Evolutionary conservation across 2,113 vertebrate species (phyloP), one percentile per base, ranked within the genome.

Genomic region (Eira barbara): DNA sequence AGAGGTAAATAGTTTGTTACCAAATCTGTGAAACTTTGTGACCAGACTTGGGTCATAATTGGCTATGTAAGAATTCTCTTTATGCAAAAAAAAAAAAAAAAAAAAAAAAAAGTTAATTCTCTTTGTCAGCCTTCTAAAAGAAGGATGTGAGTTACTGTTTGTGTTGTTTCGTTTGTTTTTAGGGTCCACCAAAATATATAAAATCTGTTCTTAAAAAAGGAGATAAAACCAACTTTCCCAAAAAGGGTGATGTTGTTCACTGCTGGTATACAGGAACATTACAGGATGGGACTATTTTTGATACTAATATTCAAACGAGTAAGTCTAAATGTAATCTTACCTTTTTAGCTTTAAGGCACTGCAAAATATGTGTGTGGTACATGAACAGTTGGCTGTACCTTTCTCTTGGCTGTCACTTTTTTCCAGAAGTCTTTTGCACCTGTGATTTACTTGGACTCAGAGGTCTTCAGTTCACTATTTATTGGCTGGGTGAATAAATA

Each of bases 261-360:
- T 99, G 99, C 98, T 99, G 99, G 99, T 99, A 99, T 95, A 99
- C 99, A 0, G 99, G 99, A 0, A 99, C 98, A 1, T 97, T 99
- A 82, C 99, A 99, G 98, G 99, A 99, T 12, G 99, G 99, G 3
- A 99, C 99, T 0, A 99, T 99, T 81, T 99, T 99, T 9, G 99
- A 99, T 94, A 99, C 99, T 78, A 99, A 99, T 79, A 96, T 99
- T 73, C 99, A 99, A 3, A 89, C 99, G 86, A 98, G 99, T 99
- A 98, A 97, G 98, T 94, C 4, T 83, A 3, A 73, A 76, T 88
- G 23, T 86, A 71, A 82, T 78, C 27, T 27, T 79, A 8, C 10
- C 9, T 71, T 82, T 2, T 27, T 1, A 0, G 0, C 1, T 42
- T 42, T 67, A 73, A 63, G 31, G 12, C 0, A 0, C 39, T n/a